Percentiles rank a stretch among this genome's conserved stretches.
These are phyloP conservation scores for Drosophila mayaguana DNA, from an alignment of 2,888 invertebrate species.

Conservation along the genomic window DNA sequence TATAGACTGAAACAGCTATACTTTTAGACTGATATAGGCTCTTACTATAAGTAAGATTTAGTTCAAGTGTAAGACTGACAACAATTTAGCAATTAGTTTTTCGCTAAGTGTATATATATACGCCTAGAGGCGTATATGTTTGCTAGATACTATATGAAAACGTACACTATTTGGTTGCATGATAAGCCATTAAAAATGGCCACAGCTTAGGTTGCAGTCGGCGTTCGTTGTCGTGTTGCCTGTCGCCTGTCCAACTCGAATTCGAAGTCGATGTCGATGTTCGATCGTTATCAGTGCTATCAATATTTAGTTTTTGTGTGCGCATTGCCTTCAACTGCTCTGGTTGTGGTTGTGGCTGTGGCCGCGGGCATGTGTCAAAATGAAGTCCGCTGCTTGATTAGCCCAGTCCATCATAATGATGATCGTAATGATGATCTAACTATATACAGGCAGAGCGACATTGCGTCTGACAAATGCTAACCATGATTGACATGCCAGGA, in stretches of 20 bases:
- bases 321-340: constrained; percentile 33
- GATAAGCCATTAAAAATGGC: constrained; percentile 79
- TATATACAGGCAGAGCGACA: constrained; percentile 48
- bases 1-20: too few relatives aligned
- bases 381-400: constrained; percentile 56
- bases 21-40: not conserved
- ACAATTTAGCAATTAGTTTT: not conserved
- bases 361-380: constrained; percentile 68
- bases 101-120: constrained; percentile 5
- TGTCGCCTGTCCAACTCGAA: constrained; percentile 17
- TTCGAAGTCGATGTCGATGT: constrained; percentile 27
- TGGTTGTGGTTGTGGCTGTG: not conserved
- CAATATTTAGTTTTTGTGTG: constrained; percentile 70
- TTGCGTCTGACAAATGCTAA: constrained; percentile 51
- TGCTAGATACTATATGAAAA: constrained; percentile 16
- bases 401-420: constrained; percentile 9
- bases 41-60: not conserved
- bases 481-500: constrained; percentile 74
- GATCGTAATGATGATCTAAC: not conserved
- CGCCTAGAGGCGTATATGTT: constrained; percentile 4
- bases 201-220: constrained; percentile 60
- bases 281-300: constrained; percentile 71
- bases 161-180: constrained; percentile 53
- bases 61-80: not conserved
- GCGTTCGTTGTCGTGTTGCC: constrained; percentile 15